Percentiles rank a stretch among this genome's conserved stretches.
Conservation (phyloP, 2,113 vertebrate genomes). For the Isurus oxyrinchus region DNA sequence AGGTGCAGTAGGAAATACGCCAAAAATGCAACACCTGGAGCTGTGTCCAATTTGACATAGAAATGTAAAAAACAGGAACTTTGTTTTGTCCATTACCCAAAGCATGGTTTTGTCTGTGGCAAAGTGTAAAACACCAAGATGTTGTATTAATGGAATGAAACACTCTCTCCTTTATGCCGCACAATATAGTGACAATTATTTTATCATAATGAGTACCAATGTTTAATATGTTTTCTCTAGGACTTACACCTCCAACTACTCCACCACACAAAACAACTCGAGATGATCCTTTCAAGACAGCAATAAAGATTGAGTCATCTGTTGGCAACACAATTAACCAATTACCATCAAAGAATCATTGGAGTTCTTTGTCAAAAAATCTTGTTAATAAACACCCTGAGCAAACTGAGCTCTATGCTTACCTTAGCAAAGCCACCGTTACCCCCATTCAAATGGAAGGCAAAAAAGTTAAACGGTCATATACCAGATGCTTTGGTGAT, state of each 20-base stretch:
- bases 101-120: too few species aligned
- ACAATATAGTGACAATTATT: neutral
- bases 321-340: neutral
- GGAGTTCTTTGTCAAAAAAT: constrained; percentile 23
- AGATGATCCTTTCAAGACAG: constrained; percentile 90
- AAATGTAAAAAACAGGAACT: neutral
- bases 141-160: neutral
- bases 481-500: constrained; percentile 74
- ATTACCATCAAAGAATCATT: constrained; percentile 21
- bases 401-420: constrained; percentile 85
- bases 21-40: neutral
- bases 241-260: constrained; percentile 92
- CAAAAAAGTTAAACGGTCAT: constrained; percentile 56
- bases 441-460: constrained; percentile 48
- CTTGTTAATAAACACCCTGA: constrained; percentile 66
- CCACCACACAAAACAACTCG: constrained; percentile 88
- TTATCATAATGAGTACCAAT: neutral
- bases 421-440: constrained; percentile 66
- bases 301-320: constrained; percentile 57
- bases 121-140: neutral
- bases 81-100: neutral
- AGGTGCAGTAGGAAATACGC: neutral
- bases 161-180: neutral
- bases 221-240: constrained; percentile 50
- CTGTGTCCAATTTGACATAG: neutral